Percentiles rank a stretch among this genome's conserved stretches.
These are phyloP conservation scores for Drosophila nigritarsus DNA, from an alignment of 2,888 invertebrate genomes.

Conservation along the genomic window DNA sequence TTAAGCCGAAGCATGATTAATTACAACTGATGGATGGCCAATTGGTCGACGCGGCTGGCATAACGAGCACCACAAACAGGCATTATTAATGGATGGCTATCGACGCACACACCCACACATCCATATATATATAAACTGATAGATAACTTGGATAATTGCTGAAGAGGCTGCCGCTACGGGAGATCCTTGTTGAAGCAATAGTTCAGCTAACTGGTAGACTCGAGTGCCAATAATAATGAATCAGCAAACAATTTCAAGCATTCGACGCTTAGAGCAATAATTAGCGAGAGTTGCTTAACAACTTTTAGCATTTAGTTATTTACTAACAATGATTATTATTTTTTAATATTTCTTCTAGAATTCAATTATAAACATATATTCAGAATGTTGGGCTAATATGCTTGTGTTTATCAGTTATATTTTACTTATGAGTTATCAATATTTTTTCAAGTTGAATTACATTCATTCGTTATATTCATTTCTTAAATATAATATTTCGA, in stretches of 20 bases:
- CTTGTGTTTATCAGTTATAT: neutral
- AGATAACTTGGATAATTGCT: conserved; percentile 64
- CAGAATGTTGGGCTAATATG: neutral
- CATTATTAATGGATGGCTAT: conserved; percentile 71
- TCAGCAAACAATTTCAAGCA: conserved; percentile 75
- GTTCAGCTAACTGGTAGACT: conserved; percentile 35
- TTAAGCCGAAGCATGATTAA: conserved; percentile 76
- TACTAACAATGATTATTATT: neutral
- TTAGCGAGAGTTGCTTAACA: conserved; percentile 25
- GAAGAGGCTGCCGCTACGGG: conserved; percentile 27
- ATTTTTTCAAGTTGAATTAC: neutral
- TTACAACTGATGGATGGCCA: conserved; percentile 80
- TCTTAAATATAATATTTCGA: neutral
- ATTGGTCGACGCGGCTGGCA: conserved; percentile 66
- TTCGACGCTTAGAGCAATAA: conserved; percentile 18
- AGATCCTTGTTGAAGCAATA: conserved; percentile 33
- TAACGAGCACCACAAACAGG: conserved; percentile 57
- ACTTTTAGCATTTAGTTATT: conserved; percentile 7
- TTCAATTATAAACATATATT: neutral
- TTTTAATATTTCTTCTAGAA: neutral
- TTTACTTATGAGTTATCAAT: neutral
- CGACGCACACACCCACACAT: conserved; percentile 31
- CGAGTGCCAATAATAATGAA: conserved; percentile 79
- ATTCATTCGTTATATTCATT: neutral
- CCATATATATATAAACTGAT: conserved; percentile 17